Evolutionary conservation across 2,888 invertebrate genomes (phyloP).

Genomic region (Calliopum simillimum): DNA sequence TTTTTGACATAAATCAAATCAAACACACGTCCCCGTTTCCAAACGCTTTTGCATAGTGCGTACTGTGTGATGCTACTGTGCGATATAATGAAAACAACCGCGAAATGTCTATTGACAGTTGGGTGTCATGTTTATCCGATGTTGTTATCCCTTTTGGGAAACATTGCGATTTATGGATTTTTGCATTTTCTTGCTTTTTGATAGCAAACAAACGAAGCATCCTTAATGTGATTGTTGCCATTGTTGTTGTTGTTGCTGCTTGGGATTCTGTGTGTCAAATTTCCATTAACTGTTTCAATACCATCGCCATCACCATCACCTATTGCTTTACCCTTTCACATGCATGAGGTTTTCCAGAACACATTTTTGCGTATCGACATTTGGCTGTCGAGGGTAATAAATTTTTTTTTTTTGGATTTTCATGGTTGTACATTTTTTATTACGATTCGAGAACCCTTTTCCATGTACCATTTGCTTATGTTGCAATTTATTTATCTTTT

Average conservation of each 20-base stretch:
- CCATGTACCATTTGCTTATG: constrained; percentile 54
- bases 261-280: constrained; percentile 62
- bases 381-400: constrained; percentile 58
- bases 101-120: constrained; percentile 68
- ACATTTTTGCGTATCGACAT: constrained; percentile 48
- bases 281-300: constrained; percentile 59
- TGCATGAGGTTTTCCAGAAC: constrained; percentile 31
- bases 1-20: constrained; percentile 67
- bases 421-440: constrained; percentile 51
- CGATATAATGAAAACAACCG: constrained; percentile 64
- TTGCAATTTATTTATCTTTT: constrained; percentile 67
- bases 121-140: constrained; percentile 68
- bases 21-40: constrained; percentile 53
- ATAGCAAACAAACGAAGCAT: constrained; percentile 57
- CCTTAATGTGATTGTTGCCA: constrained; percentile 44
- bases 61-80: constrained; percentile 45
- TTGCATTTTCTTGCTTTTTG: constrained; percentile 38
- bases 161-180: constrained; percentile 64
- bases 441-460: constrained; percentile 28
- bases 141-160: constrained; percentile 64
- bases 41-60: constrained; percentile 13
- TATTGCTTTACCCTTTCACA: constrained; percentile 49
- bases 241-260: constrained; percentile 45
- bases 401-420: constrained; percentile 35
- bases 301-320: background rate